These are phyloP conservation scores for Alentia gelatinosa DNA, from an alignment of 2,888 invertebrate genomes.

Conservation along the genomic window DNA sequence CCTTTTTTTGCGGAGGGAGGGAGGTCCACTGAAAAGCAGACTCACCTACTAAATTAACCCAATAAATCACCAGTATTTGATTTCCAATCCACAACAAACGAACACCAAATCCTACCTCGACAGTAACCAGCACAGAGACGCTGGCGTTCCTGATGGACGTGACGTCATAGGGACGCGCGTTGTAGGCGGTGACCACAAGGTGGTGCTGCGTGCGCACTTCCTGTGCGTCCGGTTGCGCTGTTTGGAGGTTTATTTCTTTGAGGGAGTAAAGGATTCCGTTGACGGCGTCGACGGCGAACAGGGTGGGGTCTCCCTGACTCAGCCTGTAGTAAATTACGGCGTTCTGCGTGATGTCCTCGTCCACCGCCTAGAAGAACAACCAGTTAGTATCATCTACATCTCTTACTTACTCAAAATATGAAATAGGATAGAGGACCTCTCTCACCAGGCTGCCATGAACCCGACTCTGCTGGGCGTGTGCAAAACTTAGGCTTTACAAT, in stretches of 20 bases:
- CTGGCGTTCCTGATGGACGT: not conserved
- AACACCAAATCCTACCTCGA: constrained; percentile 42
- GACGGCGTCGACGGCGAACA: constrained; percentile 51
- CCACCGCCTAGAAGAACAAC: not conserved
- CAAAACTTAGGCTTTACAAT: no score
- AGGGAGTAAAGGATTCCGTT: constrained; percentile 39
- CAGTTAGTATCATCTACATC: no score
- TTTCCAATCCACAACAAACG: no score
- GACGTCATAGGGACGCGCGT: not conserved
- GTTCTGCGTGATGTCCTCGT: not conserved
- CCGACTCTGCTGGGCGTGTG: no score
- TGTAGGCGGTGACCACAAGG: constrained; percentile 52
- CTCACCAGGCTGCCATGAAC: no score
- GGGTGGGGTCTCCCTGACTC: constrained; percentile 3
- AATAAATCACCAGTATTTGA: no score
- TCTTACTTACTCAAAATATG: no score
- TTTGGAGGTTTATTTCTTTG: not conserved
- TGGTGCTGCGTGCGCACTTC: constrained; percentile 38
- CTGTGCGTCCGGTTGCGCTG: not conserved
- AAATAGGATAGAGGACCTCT: no score
- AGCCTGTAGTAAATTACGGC: constrained; percentile 31
- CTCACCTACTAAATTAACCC: no score
- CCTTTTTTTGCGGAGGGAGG: no score
- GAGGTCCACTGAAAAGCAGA: no score
- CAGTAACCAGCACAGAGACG: constrained; percentile 26